Base-by-base conservation (phyloP, 2,797 vertebrate genomes). In the Syngnathus rostellatus region DNA sequence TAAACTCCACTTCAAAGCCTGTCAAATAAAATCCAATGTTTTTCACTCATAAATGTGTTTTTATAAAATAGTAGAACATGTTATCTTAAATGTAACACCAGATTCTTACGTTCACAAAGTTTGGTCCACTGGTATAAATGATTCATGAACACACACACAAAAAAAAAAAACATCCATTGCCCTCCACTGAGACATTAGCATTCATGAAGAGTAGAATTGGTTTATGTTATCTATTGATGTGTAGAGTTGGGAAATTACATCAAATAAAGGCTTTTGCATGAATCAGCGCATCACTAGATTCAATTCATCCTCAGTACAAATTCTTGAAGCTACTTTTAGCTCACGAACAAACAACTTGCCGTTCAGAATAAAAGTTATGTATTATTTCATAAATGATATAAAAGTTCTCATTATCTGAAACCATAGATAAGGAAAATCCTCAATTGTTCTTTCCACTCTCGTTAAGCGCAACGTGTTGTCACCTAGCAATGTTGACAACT, bases 401-500 rank as follows among this genome's bases (percentile, higher is more conserved):
- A 55, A 55, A 55, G 8, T 31, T 57, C 54, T 6, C 16, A 14
- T 37, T 37, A 31, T 37, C 31, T 17, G 23, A 55, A 55, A 58
- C 31, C 14, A 16, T 23, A 10, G 51, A 53, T 21, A 21, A 10
- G 25, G 25, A 57, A 58, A 58, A 58, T 31, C 17, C 19, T 31
- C 31, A 17, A 58, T 6, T 37, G 55, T 58, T 58, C 16, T 58
- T 58, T 37, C 55, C 55, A 58, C 55, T 58, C 12, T 17, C 23
- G 37, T 25, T 37, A 37, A 58, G 55, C 55, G 14, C 55, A 6
- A 38, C 38, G 16, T 45, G n/a, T 43, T 43, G 60, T 62, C 40
- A 43, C 60, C 60, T 61, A 40, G 58, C 58, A 61, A 61, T 39
- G 19, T 62, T 43, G 40, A 45, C 60, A 62, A 21, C 40, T 62